A percentile compares a stretch with the other conserved stretches of the same genome.
Evolutionary conservation across 2,113 vertebrate genomes (phyloP).

Genomic region (Cephalopterus ornatus): DNA sequence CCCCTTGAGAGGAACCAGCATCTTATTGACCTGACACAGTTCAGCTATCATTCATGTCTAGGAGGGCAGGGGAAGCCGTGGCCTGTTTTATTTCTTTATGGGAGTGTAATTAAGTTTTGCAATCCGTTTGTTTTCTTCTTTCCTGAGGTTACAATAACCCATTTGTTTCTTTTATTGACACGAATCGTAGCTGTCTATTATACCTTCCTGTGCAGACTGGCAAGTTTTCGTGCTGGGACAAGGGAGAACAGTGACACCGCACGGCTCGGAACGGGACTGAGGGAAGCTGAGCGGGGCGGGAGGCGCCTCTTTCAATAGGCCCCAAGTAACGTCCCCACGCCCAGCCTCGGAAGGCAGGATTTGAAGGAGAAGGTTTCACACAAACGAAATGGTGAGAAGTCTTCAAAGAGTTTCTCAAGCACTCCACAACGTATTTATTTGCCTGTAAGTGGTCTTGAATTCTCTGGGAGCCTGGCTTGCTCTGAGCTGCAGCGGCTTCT

Average conservation of each 20-base stretch:
- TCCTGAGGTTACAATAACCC: too few species aligned
- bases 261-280: not conserved
- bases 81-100: too few species aligned
- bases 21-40: too few species aligned
- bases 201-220: not conserved
- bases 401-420: not conserved
- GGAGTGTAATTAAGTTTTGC: too few species aligned
- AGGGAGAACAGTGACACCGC: not conserved
- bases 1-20: too few species aligned
- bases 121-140: too few species aligned
- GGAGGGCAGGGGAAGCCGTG: too few species aligned
- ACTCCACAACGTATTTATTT: not conserved
- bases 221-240: not conserved
- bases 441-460: not conserved
- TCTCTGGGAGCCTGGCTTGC: not conserved
- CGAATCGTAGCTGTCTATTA: too few species aligned
- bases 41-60: too few species aligned
- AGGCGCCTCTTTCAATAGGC: not conserved
- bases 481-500: not conserved
- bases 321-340: fast-evolving
- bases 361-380: not conserved
- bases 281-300: fast-evolving
- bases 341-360: not conserved
- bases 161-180: too few species aligned
- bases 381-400: not conserved